phyloP scores from a whole-genome alignment of 2,113 vertebrate genomes.

The Albula goreensis region DNA sequence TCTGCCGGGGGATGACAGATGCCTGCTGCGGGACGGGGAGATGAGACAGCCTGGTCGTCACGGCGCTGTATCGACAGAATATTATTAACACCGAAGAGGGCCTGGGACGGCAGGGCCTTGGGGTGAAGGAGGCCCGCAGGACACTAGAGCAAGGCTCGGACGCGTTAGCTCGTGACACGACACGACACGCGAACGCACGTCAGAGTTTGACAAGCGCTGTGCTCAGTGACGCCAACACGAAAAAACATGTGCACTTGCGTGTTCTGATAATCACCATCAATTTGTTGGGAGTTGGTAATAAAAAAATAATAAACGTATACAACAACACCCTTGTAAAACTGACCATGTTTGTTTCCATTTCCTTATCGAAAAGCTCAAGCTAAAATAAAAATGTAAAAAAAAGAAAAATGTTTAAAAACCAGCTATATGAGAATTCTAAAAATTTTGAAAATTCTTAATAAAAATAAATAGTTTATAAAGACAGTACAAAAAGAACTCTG shows the following conservation, averaged over 20 bases:
- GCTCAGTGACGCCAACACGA: background rate
- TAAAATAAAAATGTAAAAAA: too few relatives aligned
- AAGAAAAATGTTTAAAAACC: too few relatives aligned
- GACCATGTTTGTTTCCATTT: too few relatives aligned
- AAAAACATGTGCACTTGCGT: background rate
- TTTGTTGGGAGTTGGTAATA: background rate
- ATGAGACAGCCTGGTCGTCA: conserved; percentile 78
- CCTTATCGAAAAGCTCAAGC: too few relatives aligned
- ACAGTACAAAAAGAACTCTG: background rate
- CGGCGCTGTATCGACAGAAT: conserved; percentile 84
- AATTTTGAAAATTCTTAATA: too few relatives aligned
- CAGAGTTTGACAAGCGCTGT: conserved; percentile 5
- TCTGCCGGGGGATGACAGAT: conserved; percentile 80
- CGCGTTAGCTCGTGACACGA: conserved; percentile 50
- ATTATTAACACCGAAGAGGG: conserved; percentile 75
- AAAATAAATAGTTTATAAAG: background rate
- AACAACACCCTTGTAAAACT: background rate
- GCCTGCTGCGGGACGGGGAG: conserved; percentile 78
- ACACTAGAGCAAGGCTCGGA: conserved; percentile 44
- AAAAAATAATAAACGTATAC: conserved; percentile 17
- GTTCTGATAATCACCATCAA: background rate
- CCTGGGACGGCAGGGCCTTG: conserved; percentile 26
- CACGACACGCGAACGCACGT: conserved; percentile 20
- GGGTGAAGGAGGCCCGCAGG: conserved; percentile 52
- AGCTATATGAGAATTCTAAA: too few relatives aligned